These are phyloP conservation scores for Cyanocitta stelleri DNA, from an alignment of 2,113 vertebrate genomes.

Conservation along the genomic window DNA sequence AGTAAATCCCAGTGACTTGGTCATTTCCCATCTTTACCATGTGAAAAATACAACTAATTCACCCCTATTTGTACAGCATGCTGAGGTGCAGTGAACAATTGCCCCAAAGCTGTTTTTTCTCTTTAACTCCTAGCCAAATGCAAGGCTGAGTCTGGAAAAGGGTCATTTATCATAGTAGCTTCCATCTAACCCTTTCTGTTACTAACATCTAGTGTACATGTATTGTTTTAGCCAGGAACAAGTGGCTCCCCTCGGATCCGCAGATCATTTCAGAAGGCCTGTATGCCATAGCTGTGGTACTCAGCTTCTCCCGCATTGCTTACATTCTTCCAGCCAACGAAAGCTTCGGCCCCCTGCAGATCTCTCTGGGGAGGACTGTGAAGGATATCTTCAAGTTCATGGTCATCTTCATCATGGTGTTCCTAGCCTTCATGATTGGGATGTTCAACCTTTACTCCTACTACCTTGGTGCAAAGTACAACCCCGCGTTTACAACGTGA, in stretches of 20 bases:
- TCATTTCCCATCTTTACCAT: neutral
- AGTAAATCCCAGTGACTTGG: neutral
- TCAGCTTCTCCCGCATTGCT: slow-evolving; percentile 96
- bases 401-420: slow-evolving; percentile 99
- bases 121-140: neutral
- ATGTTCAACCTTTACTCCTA: slow-evolving; percentile 99
- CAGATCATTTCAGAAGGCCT: slow-evolving; percentile 98
- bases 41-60: neutral
- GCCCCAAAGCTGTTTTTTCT: neutral
- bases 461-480: slow-evolving; percentile 97
- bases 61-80: neutral
- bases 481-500: slow-evolving; percentile 97
- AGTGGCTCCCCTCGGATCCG: slow-evolving; percentile 95
- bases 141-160: neutral
- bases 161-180: neutral
- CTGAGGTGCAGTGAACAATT: neutral
- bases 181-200: neutral
- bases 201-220: slow-evolving; percentile 32
- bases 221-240: slow-evolving; percentile 88
- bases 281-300: slow-evolving; percentile 93
- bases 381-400: slow-evolving; percentile 99
- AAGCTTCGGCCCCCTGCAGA: slow-evolving; percentile 97
- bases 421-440: slow-evolving; percentile 98
- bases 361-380: slow-evolving; percentile 93
- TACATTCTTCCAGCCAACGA: slow-evolving; percentile 98